phyloP scores from a whole-genome alignment of 2,888 invertebrate species.

The Ptychoptera albimana region DNA sequence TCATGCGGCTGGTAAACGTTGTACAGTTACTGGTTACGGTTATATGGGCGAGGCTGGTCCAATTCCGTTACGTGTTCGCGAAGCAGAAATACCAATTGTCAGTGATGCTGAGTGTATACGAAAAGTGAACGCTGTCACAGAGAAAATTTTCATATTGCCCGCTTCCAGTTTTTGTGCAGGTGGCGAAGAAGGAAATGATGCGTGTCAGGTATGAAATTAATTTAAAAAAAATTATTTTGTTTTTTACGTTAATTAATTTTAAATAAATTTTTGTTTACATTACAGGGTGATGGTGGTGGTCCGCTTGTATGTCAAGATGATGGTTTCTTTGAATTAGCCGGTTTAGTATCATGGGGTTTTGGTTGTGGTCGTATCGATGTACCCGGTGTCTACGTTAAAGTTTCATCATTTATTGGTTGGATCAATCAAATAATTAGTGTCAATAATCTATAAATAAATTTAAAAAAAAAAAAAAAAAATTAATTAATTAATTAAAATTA shows the following conservation, averaged over 20 bases:
- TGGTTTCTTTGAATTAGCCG: constrained; percentile 83
- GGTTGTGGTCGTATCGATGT: constrained; percentile 86
- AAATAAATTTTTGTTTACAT: constrained; percentile 5
- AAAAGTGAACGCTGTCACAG: constrained; percentile 86
- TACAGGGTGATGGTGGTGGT: constrained; percentile 84
- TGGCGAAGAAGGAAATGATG: constrained; percentile 83
- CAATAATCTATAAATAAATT: constrained; percentile 56
- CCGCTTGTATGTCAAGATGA: constrained; percentile 86
- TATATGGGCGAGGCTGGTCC: constrained; percentile 94
- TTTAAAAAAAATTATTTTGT: no score
- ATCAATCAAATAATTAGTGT: constrained; percentile 94
- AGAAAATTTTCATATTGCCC: constrained; percentile 85
- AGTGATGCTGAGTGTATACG: constrained; percentile 84
- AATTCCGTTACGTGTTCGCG: constrained; percentile 74
- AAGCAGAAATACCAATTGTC: constrained; percentile 83
- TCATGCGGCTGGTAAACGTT: constrained; percentile 78
- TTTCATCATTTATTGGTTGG: constrained; percentile 91
- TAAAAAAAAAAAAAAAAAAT: constrained; percentile 4
- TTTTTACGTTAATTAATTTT: background rate
- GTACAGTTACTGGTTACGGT: constrained; percentile 87
- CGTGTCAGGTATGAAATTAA: constrained; percentile 86
- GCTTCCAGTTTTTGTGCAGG: constrained; percentile 91
- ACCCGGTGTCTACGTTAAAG: constrained; percentile 94
- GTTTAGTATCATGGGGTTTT: constrained; percentile 90
- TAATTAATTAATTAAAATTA: background rate